Evolutionary conservation across 2,888 invertebrate species (phyloP).

Genomic region (Rhogogaster chlorosoma): DNA sequence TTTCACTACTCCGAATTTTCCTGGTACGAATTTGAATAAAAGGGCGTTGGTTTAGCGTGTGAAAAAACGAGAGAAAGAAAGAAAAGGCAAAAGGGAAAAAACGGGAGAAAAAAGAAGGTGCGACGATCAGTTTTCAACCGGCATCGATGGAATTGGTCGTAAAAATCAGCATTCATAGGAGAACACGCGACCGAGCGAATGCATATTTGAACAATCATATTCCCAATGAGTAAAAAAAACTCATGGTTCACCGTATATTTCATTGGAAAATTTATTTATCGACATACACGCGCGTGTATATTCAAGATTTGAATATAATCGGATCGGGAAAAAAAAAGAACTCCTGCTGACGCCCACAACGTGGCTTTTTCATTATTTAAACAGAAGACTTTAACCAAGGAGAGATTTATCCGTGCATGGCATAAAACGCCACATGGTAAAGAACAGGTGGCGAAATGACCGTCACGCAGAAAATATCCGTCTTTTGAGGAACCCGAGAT

Average conservation of each 20-base stretch:
- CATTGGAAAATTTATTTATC: neutral
- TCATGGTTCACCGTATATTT: neutral
- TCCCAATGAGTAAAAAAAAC: neutral
- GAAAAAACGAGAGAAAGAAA: neutral
- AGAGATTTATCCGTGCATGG: neutral
- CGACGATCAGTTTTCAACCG: slow-evolving; percentile 40
- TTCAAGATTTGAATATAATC: neutral
- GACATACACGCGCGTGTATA: neutral
- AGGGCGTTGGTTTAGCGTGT: neutral
- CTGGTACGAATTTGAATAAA: slow-evolving; percentile 28
- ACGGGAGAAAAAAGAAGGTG: neutral
- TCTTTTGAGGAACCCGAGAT: slow-evolving; percentile 56
- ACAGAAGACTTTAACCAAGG: neutral
- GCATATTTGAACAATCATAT: slow-evolving; percentile 41
- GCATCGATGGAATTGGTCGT: slow-evolving; percentile 46
- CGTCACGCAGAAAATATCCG: slow-evolving; percentile 67
- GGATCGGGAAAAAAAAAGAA: neutral
- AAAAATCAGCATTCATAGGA: slow-evolving; percentile 48
- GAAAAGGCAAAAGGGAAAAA: neutral
- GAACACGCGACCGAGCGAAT: slow-evolving; percentile 29
- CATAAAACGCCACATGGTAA: neutral
- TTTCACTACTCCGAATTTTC: slow-evolving; percentile 30
- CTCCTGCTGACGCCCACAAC: neutral
- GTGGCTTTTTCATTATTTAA: neutral
- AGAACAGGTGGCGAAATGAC: slow-evolving; percentile 58